Base-by-base conservation (phyloP, 2,888 invertebrate genomes). In the Melieria picta region DNA sequence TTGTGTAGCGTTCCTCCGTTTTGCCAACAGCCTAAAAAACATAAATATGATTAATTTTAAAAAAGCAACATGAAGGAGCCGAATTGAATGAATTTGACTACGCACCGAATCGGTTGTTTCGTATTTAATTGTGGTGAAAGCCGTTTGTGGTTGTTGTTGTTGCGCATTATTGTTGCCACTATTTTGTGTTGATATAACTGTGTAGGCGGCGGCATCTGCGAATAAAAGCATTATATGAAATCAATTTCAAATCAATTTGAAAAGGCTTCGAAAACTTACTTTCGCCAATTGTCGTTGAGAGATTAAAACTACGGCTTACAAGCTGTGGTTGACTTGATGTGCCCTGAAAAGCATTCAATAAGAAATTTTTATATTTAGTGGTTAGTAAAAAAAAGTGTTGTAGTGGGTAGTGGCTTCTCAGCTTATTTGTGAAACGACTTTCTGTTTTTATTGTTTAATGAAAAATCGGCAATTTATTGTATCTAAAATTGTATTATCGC, bases 321-420 rank as follows among this genome's bases (percentile, higher is more conserved):
- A 82, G 85, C 72, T 85, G 85, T 67, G 84, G 78, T 76, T 83
- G 84, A 79, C 78, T 83, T 75, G 80, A 76, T 69, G 84, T 76
- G 74, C 82, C 82, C 85, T 86, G 75, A 7, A 71, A 70, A 50
- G 56, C 58, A 67, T 30, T 30, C 68, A 73, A 58, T 61, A 11
- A 62, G 62, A 69, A 56, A 42, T 7, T 30, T 30, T 30, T 30
- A 30, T 30, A 30, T 30, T 30, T 30, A 30, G 30, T 30, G 30
- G 47, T 5, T 45, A 47, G 11, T 61, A 60, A 30, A 64, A 50
- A 64, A 64, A 11, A 48, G 5, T 52, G 16, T 5, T 16, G 16
- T 16, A 16, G 1, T 1, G 0, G 16, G 16, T 16, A 16, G 16
- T 16, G 16, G 16, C 16, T 16, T 1, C 2, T 30, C 30, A 30